Evolutionary conservation across 2,797 vertebrate species (phyloP).

Genomic region (Fringilla coelebs): DNA sequence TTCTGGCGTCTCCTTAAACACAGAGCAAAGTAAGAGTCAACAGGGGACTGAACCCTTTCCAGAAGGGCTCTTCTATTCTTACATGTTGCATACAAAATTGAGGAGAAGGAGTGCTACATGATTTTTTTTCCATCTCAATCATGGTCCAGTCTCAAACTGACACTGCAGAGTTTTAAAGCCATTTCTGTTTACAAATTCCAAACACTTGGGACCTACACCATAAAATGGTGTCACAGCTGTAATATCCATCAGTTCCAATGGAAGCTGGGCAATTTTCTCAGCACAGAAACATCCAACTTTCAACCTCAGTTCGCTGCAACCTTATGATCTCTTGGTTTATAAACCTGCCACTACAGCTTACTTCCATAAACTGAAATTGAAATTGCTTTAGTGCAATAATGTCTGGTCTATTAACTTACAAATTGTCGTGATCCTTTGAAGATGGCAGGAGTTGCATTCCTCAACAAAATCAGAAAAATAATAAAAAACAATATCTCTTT

Average conservation of each 20-base stretch:
- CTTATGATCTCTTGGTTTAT: constrained; percentile 55
- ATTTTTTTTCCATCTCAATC: not conserved
- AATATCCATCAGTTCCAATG: not conserved
- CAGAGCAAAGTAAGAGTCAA: not conserved
- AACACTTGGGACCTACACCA: not conserved
- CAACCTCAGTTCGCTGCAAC: constrained; percentile 19
- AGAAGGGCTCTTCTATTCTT: not conserved
- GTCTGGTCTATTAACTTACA: constrained; percentile 62
- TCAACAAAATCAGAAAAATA: not conserved
- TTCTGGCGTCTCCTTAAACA: not conserved
- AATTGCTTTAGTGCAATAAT: constrained; percentile 58
- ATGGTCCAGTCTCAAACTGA: not conserved
- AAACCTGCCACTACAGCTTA: constrained; percentile 46
- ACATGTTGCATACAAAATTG: rapidly evolving
- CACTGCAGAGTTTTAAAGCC: not conserved
- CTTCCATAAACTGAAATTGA: constrained; percentile 48
- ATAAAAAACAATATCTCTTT: not conserved
- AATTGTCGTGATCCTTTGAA: constrained; percentile 49
- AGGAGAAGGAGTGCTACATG: not conserved
- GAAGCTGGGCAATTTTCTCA: constrained; percentile 31
- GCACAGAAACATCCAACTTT: constrained; percentile 1
- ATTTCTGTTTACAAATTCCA: not conserved
- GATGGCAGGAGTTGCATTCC: not conserved
- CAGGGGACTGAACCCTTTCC: not conserved
- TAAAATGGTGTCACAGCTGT: not conserved